phyloP scores from a whole-genome alignment of 1,140 invertebrate genomes.

The Radopholus similis region DNA sequence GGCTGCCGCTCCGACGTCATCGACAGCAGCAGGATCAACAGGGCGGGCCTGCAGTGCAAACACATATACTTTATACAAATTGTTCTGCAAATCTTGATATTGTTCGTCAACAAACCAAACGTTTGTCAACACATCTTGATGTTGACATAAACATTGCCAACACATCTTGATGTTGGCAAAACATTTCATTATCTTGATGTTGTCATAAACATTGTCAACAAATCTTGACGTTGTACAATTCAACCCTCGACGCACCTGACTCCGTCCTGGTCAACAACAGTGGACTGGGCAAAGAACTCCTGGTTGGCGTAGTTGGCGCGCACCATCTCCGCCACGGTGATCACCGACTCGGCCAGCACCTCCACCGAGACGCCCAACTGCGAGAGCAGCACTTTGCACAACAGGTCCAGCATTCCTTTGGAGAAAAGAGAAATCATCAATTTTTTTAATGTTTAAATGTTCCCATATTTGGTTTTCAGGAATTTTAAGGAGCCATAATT shows the following conservation, averaged over 20 bases:
- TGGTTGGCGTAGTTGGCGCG: constrained; percentile 84
- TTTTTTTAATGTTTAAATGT: too few relatives aligned
- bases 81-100: too few relatives aligned
- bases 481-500: too few relatives aligned
- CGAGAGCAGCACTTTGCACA: constrained; percentile 74
- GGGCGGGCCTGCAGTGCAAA: constrained; percentile 70
- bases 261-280: constrained; percentile 82
- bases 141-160: neutral
- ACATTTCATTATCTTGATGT: too few relatives aligned
- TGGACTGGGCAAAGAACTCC: constrained; percentile 82
- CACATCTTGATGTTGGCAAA: neutral
- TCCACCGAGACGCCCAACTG: constrained; percentile 91
- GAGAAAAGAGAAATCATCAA: too few relatives aligned
- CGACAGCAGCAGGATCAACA: constrained; percentile 90
- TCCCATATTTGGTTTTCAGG: too few relatives aligned
- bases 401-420: constrained; percentile 66
- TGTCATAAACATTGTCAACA: too few relatives aligned
- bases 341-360: constrained; percentile 90
- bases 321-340: constrained; percentile 87
- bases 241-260: constrained; percentile 34
- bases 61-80: too few relatives aligned
- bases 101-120: neutral
- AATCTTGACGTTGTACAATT: too few relatives aligned
- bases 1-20: constrained; percentile 99
- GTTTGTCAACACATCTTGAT: neutral